These are phyloP conservation scores for Pelochelys cantorii DNA, from an alignment of 2,797 vertebrate species.

Conservation along the genomic window DNA sequence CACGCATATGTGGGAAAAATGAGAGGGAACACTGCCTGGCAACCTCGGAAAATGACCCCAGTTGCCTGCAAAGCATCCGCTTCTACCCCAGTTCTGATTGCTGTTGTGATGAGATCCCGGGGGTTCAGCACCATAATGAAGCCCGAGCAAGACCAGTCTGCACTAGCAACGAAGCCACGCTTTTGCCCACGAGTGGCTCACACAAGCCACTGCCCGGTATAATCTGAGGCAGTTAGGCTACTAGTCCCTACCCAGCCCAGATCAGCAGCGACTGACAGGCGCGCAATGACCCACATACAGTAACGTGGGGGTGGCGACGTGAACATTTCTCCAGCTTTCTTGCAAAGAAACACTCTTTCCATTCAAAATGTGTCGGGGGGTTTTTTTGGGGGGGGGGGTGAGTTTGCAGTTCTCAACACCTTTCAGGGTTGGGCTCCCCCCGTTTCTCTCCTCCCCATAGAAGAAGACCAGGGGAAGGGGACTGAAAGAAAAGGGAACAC, in stretches of 20 bases:
- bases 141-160: not conserved
- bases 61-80: not conserved
- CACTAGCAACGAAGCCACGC: not conserved
- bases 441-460: too few species aligned
- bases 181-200: not conserved
- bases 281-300: not conserved
- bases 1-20: too few species aligned
- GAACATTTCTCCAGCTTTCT: not conserved
- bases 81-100: not conserved
- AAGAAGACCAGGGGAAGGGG: not conserved
- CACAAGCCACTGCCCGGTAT: not conserved
- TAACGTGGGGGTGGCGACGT: not conserved
- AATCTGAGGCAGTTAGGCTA: not conserved
- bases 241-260: not conserved
- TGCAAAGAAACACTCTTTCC: not conserved
- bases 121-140: not conserved
- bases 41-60: not conserved
- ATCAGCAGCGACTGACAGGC: not conserved
- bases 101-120: not conserved
- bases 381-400: too few species aligned
- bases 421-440: not conserved
- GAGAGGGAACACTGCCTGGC: too few species aligned
- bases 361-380: not conserved
- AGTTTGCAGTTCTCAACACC: not conserved
- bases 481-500: not conserved